Base-by-base conservation (phyloP, 2,888 invertebrate genomes). In the Megastigmus dorsalis region DNA sequence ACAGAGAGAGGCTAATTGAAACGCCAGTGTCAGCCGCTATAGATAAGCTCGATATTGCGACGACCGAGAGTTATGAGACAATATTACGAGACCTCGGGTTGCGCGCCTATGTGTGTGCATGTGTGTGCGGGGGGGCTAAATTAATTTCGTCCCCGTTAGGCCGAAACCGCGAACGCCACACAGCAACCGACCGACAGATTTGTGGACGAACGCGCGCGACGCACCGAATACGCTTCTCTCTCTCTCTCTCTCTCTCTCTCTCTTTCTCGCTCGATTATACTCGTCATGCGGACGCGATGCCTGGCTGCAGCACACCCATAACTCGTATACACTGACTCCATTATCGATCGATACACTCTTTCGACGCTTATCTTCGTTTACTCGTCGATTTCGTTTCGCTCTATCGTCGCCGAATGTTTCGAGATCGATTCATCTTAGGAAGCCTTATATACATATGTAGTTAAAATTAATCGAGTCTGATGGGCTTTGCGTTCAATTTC, bases 1-100 rank as follows among this genome's bases (percentile, higher is more conserved):
- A n/a, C n/a, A n/a, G n/a, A n/a, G n/a, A n/a, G n/a, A n/a, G 83
- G 84, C 85, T 86, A 86, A 86, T 86, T 86, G 86, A 86, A 86
- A 86, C 85, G 84, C 85, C 84, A 85, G 80, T 80, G 82, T 79
- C 73, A 78, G 71, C 69, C 81, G n/a, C n/a, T n/a, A n/a, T n/a
- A 83, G 87, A 87, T 87, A 87, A 87, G 85, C 86, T 77, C 83
- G 83, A 86, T n/a, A n/a, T 84, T 84, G 83, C 84, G 79, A 80
- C 81, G 81, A n/a, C n/a, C n/a, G 82, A 86, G 87, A 87, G 85
- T 87, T 87, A 87, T 83, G 87, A 84, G 84, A 84, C 84, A 82
- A 86, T 86, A 86, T 86, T 86, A 85, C 83, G 84, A 86, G 82
- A 82, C 82, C 82, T 80, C 83, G 83, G n/a, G n/a, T 30, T 3